Evolutionary conservation across 2,797 vertebrate species (phyloP), one percentile per base, ranked within the genome.

Genomic region (Enteromius trimaculatus): DNA sequence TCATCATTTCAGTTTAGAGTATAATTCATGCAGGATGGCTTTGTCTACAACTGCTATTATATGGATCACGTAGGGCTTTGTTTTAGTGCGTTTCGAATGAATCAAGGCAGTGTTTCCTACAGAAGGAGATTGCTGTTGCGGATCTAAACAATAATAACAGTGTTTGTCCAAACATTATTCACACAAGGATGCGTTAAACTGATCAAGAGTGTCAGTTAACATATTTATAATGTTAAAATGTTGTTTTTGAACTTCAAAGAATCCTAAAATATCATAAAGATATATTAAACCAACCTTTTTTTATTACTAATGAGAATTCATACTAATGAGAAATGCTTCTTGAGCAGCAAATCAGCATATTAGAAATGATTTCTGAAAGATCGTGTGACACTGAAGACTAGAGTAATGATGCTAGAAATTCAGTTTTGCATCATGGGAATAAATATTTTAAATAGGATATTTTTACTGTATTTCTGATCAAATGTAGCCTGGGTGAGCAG

Each of bases 11-110:
- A 8, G 58, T 31, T 65, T 47, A 6, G 55, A 47, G 26, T 29
- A 64, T 77, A 60, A 77, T 77, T 77, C 37, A 31, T 31, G 23
- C 76, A 64, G 76, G 23, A 64, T 64, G 76, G 19, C 58, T 62
- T 77, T 47, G 55, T 39, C 23, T 58, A n/a, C 26, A 23, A 60
- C 58, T 47, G 39, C 23, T 6, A 64, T 16, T 60, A 13, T 31
- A 26, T 58, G 29, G 19, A 58, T n/a, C 11, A 21, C 11, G 51
- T 21, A 72, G 26, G 71, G 17, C 14, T 47, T 47, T 77, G 75
- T 70, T 47, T 47, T 21, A 37, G 17, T 66, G 29, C 17, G 16
- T 7, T 75, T 39, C 6, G n/a, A 13, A 55, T 23, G 6, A 69
- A 69, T 42, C 34, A 72, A 72, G 44, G 3, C 44, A 4, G 44